phyloP scores from a whole-genome alignment of 2,113 vertebrate species.

The Rissa tridactyla region DNA sequence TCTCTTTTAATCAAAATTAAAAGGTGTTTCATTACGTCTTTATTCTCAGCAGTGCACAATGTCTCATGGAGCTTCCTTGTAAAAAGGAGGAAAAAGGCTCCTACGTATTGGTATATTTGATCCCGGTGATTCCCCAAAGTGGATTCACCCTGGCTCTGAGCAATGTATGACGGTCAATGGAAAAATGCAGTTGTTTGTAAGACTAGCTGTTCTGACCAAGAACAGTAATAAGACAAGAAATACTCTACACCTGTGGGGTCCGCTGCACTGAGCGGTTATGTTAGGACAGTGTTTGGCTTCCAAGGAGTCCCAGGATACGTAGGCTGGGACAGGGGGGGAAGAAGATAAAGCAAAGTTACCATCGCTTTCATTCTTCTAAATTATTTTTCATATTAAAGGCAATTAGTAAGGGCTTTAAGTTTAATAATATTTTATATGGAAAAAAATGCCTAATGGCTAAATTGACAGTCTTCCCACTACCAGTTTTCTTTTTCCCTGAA shows the following conservation, averaged over 20 bases:
- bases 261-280: background rate
- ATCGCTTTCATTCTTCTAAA: background rate
- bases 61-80: background rate
- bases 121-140: background rate
- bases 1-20: background rate
- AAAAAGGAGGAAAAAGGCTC: background rate
- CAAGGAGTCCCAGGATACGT: background rate
- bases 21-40: background rate
- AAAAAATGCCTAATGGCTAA: background rate
- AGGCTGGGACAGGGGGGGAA: fast-evolving
- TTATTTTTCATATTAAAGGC: background rate
- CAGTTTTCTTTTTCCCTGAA: background rate
- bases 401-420: background rate
- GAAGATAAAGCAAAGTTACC: background rate
- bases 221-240: background rate
- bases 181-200: background rate
- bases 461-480: background rate
- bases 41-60: background rate
- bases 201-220: background rate
- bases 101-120: background rate
- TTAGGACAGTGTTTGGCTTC: background rate
- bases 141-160: background rate
- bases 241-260: background rate
- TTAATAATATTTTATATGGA: background rate
- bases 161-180: background rate